Evolutionary conservation across 2,888 invertebrate genomes (phyloP).

Genomic region (Drosophila aldrichi): DNA sequence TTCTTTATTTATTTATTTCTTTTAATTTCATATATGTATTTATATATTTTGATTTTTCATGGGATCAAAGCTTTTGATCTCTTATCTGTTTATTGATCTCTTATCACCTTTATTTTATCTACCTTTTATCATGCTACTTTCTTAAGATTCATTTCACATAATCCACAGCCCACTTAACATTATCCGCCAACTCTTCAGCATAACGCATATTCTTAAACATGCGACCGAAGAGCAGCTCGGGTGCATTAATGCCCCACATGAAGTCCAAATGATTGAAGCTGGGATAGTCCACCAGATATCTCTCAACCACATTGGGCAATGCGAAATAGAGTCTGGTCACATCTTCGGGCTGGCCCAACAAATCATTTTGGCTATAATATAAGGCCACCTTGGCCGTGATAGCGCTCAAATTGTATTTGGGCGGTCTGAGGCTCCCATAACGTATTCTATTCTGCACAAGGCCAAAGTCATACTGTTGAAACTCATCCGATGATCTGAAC

Average conservation of each 20-base stretch:
- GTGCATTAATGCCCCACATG: constrained; percentile 88
- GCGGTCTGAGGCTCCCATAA: constrained; percentile 87
- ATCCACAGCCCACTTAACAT: neutral
- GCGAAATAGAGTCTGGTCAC: constrained; percentile 84
- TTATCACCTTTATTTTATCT: neutral
- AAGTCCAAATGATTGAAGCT: constrained; percentile 90
- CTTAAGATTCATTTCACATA: neutral
- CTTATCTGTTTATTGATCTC: no score
- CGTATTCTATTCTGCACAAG: constrained; percentile 85
- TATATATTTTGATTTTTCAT: no score
- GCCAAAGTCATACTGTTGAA: constrained; percentile 88
- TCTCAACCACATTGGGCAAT: constrained; percentile 82
- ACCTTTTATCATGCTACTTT: no score
- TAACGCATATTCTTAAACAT: constrained; percentile 86
- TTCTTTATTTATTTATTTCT: no score
- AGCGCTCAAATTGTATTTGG: constrained; percentile 87
- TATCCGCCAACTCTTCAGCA: constrained; percentile 56
- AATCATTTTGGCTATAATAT: constrained; percentile 89
- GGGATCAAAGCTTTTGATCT: no score
- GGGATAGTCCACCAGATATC: constrained; percentile 87
- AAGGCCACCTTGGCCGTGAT: constrained; percentile 88
- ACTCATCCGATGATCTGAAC: constrained; percentile 86
- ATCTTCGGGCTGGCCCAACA: constrained; percentile 87
- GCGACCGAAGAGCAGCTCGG: constrained; percentile 87
- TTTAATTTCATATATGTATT: no score